These are phyloP conservation scores for Eulimnadia texana DNA, from an alignment of 1,140 invertebrate genomes.

Conservation along the genomic window DNA sequence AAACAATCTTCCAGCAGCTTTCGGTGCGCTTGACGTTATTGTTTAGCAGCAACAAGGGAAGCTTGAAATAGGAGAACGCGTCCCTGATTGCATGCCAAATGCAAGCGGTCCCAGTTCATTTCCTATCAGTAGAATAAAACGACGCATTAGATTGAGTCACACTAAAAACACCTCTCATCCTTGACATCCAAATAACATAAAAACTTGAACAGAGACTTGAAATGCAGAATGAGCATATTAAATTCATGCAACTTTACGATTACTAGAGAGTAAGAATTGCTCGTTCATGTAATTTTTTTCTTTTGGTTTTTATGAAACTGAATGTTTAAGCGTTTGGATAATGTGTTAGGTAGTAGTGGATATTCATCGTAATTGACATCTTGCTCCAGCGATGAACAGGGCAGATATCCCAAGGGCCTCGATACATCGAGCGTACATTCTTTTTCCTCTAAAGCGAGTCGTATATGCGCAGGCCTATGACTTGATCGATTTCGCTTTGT, in stretches of 20 bases:
- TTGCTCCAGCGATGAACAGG: neutral
- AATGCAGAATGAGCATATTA: too few species aligned
- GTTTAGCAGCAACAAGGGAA: neutral
- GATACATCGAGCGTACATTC: neutral
- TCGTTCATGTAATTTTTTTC: neutral
- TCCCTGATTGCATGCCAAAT: conserved; percentile 1
- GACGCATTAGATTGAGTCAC: neutral
- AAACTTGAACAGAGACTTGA: too few species aligned
- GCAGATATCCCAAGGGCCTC: neutral
- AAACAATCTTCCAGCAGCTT: neutral
- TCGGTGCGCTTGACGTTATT: neutral
- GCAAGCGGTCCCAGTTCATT: neutral
- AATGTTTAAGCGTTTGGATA: neutral
- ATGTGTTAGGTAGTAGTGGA: neutral
- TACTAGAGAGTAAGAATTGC: too few species aligned
- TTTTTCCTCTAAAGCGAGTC: conserved; percentile 9
- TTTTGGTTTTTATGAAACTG: neutral
- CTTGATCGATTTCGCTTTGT: neutral
- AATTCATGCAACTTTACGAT: too few species aligned
- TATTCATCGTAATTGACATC: neutral
- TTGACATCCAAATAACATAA: neutral
- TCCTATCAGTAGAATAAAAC: neutral
- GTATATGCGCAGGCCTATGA: neutral
- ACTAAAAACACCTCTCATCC: neutral
- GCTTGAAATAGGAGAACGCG: neutral